Evolutionary conservation across 2,888 invertebrate species (phyloP).

Genomic region (Didymodactylos carnosus): DNA sequence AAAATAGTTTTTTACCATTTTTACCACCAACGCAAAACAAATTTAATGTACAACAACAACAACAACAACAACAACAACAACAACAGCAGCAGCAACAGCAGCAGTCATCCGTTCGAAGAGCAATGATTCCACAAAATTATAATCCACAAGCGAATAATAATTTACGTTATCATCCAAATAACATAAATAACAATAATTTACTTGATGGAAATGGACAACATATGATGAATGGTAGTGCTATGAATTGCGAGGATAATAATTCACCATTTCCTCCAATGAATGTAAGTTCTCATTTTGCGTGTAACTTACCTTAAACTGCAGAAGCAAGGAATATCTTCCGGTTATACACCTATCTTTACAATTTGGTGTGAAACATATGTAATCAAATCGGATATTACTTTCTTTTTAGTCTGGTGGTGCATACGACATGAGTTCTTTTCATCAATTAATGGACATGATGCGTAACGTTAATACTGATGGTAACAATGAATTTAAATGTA

Average conservation of each 20-base stretch:
- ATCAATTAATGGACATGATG: neutral
- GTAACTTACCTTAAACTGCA: too few relatives aligned
- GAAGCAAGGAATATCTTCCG: neutral
- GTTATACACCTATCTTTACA: too few relatives aligned
- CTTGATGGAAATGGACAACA: neutral
- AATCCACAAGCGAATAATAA: neutral
- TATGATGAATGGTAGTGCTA: neutral
- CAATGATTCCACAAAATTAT: neutral
- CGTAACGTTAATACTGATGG: neutral
- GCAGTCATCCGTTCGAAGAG: neutral
- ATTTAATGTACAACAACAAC: too few relatives aligned
- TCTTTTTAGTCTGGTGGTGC: neutral
- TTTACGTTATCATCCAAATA: neutral
- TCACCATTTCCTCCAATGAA: slow-evolving; percentile 7
- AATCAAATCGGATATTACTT: neutral
- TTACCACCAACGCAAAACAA: too few relatives aligned
- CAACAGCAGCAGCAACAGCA: neutral
- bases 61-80: neutral
- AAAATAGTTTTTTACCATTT: neutral
- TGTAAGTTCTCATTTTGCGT: slow-evolving; percentile 2
- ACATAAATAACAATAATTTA: neutral
- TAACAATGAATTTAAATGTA: too few relatives aligned
- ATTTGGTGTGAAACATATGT: too few relatives aligned
- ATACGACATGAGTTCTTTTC: neutral
- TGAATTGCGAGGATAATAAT: neutral